phyloP scores from a whole-genome alignment of 2,113 vertebrate genomes.

The Lophotis ruficrista region DNA sequence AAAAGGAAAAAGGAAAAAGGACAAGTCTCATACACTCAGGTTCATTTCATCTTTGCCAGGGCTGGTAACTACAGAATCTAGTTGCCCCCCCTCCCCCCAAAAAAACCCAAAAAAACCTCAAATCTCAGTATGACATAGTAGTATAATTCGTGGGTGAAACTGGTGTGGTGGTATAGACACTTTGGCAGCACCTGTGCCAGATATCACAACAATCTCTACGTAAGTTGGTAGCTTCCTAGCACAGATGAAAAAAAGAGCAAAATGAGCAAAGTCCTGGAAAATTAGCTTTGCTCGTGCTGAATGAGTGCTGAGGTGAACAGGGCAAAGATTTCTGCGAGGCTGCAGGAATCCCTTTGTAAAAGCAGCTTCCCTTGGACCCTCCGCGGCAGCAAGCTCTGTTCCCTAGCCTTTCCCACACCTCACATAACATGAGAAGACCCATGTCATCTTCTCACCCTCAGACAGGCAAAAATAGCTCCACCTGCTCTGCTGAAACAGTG shows the following conservation, averaged over 20 bases:
- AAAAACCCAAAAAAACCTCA: neutral
- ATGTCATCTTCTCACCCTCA: neutral
- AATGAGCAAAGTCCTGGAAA: neutral
- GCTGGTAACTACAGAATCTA: neutral
- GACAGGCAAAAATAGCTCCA: neutral
- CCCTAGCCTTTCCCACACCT: neutral
- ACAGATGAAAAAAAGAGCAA: no score
- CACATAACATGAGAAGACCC: no score
- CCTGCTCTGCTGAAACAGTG: neutral
- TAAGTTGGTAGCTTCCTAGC: neutral
- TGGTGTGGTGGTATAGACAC: neutral
- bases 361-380: neutral
- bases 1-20: neutral
- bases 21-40: neutral
- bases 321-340: neutral
- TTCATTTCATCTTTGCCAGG: neutral
- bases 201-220: neutral
- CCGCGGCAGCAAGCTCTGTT: neutral
- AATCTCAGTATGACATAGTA: neutral
- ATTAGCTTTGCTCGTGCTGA: neutral
- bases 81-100: no score
- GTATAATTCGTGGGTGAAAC: neutral
- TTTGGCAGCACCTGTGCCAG: neutral
- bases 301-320: neutral
- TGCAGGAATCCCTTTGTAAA: neutral